Percentiles rank a stretch among this genome's conserved stretches.
phyloP scores from a whole-genome alignment of 2,113 vertebrate species.

The Pantherophis guttatus region DNA sequence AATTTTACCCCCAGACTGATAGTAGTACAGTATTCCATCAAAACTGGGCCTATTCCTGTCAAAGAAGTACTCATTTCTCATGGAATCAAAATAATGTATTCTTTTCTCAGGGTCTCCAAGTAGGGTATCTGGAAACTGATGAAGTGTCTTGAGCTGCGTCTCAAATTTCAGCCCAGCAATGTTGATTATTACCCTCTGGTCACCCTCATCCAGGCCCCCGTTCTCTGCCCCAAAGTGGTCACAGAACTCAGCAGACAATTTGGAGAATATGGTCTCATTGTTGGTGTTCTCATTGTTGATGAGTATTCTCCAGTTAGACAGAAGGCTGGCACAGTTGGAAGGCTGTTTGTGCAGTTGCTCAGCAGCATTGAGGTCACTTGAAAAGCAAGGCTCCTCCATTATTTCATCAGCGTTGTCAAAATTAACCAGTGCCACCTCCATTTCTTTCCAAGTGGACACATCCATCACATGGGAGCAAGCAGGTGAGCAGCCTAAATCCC shows the following conservation, averaged over 20 bases:
- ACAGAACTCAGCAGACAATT: constrained; percentile 76
- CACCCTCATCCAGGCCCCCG: constrained; percentile 77
- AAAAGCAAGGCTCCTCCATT: constrained; percentile 77
- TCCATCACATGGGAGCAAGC: constrained; percentile 67
- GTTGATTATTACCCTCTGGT: constrained; percentile 92
- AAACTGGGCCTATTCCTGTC: constrained; percentile 95
- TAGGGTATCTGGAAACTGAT: constrained; percentile 91
- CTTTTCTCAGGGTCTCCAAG: constrained; percentile 87
- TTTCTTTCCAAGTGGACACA: constrained; percentile 77
- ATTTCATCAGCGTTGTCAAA: constrained; percentile 83
- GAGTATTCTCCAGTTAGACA: constrained; percentile 83
- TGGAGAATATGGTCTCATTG: constrained; percentile 82
- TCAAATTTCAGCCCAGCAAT: constrained; percentile 93
- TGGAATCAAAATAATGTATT: constrained; percentile 93
- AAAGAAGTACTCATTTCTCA: constrained; percentile 98
- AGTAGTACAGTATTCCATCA: constrained; percentile 96
- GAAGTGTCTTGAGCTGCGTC: constrained; percentile 87
- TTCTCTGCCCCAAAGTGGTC: constrained; percentile 80
- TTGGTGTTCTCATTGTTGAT: constrained; percentile 76
- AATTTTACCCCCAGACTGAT: constrained; percentile 93
- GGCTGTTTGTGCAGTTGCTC: constrained; percentile 60
- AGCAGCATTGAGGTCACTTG: constrained; percentile 66
- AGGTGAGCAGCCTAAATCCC: constrained; percentile 60
- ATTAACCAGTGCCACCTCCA: constrained; percentile 89
- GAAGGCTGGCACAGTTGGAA: constrained; percentile 76